phyloP scores from a whole-genome alignment of 1,140 invertebrate species.

The Sitodiplosis mosellana region DNA sequence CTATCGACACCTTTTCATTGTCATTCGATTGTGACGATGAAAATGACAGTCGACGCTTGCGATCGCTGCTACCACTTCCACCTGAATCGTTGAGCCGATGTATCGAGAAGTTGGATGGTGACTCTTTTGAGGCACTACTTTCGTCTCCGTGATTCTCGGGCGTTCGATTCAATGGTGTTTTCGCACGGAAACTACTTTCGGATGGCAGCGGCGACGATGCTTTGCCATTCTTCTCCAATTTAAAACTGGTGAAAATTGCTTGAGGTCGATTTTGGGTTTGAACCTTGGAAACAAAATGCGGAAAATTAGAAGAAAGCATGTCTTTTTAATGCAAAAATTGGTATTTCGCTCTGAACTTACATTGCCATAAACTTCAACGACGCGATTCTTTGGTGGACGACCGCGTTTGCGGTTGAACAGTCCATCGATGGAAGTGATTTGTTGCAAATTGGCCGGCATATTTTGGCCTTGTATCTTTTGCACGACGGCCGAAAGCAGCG shows the following conservation, averaged over 20 bases:
- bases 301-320: not conserved
- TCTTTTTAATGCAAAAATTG: not conserved
- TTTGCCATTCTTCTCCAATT: constrained; percentile 49
- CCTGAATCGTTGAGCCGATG: too few species aligned
- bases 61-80: too few species aligned
- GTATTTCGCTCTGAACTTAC: constrained; percentile 39
- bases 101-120: too few species aligned
- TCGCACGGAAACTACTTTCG: not conserved
- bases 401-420: constrained; percentile 72
- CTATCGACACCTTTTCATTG: constrained; percentile 24
- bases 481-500: not conserved
- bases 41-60: too few species aligned
- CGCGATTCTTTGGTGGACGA: constrained; percentile 75
- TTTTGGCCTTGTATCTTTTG: not conserved
- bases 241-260: constrained; percentile 85
- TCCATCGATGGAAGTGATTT: constrained; percentile 23
- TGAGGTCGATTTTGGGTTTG: constrained; percentile 53
- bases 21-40: not conserved
- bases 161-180: too few species aligned
- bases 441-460: constrained; percentile 2
- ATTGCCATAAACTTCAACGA: constrained; percentile 74
- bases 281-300: constrained; percentile 6
- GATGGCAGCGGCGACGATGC: not conserved
- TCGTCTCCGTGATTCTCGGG: too few species aligned
- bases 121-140: too few species aligned